Conservation (phyloP, 2,888 invertebrate genomes). For the Anarsia innoxiella region DNA sequence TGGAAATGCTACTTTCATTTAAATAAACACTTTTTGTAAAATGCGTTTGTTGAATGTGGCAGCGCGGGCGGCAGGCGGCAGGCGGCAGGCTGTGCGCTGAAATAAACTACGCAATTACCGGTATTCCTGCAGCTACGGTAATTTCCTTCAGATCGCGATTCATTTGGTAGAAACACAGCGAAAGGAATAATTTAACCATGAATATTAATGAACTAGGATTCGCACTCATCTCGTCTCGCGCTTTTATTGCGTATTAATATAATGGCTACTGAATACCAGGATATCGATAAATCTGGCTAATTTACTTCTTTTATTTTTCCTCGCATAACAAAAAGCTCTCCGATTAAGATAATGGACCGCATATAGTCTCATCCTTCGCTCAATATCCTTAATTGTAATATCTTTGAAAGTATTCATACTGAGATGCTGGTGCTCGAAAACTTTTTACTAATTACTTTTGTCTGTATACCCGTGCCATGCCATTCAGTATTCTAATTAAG, state of each 20-base stretch:
- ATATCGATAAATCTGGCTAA: conserved; percentile 41
- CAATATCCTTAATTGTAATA: no score
- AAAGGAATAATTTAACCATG: conserved; percentile 62
- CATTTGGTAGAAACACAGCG: conserved; percentile 54
- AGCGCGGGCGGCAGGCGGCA: no score
- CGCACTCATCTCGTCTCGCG: conserved; percentile 48
- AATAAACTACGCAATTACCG: conserved; percentile 29
- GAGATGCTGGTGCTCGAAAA: no score
- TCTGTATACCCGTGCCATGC: no score
- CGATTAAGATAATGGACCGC: conserved; percentile 8
- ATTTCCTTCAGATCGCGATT: conserved; percentile 41
- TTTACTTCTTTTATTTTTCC: conserved; percentile 24
- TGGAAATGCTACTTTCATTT: no score
- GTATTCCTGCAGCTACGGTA: conserved; percentile 30
- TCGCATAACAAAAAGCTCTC: conserved; percentile 11
- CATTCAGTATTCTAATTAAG: no score
- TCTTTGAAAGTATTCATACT: not conserved
- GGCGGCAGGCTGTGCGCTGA: no score
- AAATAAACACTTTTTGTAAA: no score
- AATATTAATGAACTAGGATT: conserved; percentile 64
- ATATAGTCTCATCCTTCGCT: no score
- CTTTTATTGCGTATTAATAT: conserved; percentile 58
- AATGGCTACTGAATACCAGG: conserved; percentile 40
- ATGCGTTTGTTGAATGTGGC: no score
- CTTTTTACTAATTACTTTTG: no score